Evolutionary conservation across 2,797 vertebrate species (phyloP).

Genomic region (Telmatherina bonti): DNA sequence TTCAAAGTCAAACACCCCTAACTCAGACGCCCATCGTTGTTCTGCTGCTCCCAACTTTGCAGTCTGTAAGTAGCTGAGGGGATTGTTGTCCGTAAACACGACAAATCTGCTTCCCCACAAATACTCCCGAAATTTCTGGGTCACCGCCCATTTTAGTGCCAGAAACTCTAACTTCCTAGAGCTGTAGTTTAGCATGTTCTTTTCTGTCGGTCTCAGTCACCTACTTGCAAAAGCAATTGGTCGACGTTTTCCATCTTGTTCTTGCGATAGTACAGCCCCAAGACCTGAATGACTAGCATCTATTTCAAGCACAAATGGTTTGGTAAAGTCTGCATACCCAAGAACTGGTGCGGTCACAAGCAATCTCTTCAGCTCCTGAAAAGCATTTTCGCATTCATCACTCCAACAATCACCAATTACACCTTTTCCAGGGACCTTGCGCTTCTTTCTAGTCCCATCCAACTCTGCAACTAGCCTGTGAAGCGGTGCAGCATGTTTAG

Average conservation of each 20-base stretch:
- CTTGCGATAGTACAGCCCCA: slow-evolving; percentile 3
- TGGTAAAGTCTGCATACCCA: slow-evolving; percentile 2
- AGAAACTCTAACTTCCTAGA: background rate
- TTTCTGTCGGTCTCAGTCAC: background rate
- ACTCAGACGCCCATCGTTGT: too few relatives aligned
- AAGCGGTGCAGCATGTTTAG: background rate
- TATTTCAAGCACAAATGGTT: too few relatives aligned
- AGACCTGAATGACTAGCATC: too few relatives aligned
- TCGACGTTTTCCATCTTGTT: background rate
- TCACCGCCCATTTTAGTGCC: too few relatives aligned
- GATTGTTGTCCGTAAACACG: too few relatives aligned
- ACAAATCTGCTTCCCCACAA: too few relatives aligned
- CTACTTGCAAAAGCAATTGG: slow-evolving; percentile 11
- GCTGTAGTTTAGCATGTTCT: slow-evolving; percentile 1
- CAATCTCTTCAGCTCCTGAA: background rate
- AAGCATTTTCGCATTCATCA: background rate
- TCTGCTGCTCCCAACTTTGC: too few relatives aligned
- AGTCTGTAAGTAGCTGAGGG: too few relatives aligned
- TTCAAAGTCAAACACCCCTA: too few relatives aligned
- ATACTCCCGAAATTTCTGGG: too few relatives aligned
- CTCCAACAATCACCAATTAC: too few relatives aligned
- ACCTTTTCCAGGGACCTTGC: background rate
- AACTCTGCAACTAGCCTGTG: background rate
- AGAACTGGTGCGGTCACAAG: background rate
- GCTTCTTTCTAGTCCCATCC: background rate